A percentile compares a stretch with the other conserved stretches of the same genome.
Evolutionary conservation across 2,888 invertebrate species (phyloP).

Genomic region (Chrysomela aeneicollis): DNA sequence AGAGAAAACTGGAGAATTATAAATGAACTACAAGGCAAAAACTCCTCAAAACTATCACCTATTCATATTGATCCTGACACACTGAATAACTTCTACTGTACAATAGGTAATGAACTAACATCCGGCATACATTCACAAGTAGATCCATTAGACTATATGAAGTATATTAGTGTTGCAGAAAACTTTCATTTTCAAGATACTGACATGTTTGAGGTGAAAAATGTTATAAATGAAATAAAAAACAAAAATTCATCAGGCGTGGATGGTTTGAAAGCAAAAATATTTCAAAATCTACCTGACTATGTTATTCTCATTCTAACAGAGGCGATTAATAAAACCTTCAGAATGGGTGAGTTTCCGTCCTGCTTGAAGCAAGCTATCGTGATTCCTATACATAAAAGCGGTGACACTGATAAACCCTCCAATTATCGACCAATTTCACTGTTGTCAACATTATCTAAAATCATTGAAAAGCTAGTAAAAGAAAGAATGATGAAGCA

Average conservation of each 20-base stretch:
- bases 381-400: neutral
- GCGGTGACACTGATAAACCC: neutral
- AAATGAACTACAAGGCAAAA: slow-evolving; percentile 7
- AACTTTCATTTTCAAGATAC: too few relatives aligned
- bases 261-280: too few relatives aligned
- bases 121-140: slow-evolving; percentile 1
- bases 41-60: neutral
- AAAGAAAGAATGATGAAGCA: too few relatives aligned
- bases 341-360: neutral
- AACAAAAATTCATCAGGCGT: too few relatives aligned
- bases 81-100: slow-evolving; percentile 2
- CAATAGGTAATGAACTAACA: slow-evolving; percentile 5
- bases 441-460: neutral
- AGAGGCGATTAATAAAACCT: neutral
- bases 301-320: neutral
- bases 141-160: neutral
- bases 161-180: too few relatives aligned
- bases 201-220: too few relatives aligned
- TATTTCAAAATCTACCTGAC: neutral
- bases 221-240: too few relatives aligned
- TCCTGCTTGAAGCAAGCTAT: neutral
- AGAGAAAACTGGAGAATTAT: slow-evolving; percentile 4
- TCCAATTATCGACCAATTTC: neutral
- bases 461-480: too few relatives aligned
- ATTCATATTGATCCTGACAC: slow-evolving; percentile 3